phyloP scores from a whole-genome alignment of 2,888 invertebrate genomes.

The Cheilosia vernalis region DNA sequence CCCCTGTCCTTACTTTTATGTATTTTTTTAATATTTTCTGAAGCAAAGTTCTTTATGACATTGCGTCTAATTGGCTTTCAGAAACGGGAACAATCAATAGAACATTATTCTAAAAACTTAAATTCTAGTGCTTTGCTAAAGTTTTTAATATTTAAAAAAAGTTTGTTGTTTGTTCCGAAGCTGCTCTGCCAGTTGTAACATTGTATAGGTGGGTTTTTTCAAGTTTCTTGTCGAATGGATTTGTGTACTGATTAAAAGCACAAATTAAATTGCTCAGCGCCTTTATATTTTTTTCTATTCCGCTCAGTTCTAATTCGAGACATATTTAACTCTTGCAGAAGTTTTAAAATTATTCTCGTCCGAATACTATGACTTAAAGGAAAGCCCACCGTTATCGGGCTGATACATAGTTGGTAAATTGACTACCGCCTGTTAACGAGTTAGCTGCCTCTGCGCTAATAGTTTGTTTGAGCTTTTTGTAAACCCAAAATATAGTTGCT shows the following conservation, averaged over 20 bases:
- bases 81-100: background rate
- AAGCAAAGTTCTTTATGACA: constrained; percentile 8
- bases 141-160: background rate
- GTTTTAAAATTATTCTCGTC: background rate
- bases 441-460: constrained; percentile 6
- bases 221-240: background rate
- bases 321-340: background rate
- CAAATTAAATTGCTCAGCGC: background rate
- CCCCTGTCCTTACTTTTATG: too few species aligned
- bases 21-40: constrained; percentile 4
- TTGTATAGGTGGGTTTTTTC: background rate
- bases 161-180: background rate
- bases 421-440: background rate
- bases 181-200: constrained; percentile 1
- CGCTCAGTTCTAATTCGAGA: background rate
- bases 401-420: constrained; percentile 9
- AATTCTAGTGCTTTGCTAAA: background rate
- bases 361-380: background rate
- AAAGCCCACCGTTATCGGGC: constrained; percentile 24
- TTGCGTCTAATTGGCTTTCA: constrained; percentile 3
- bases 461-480: background rate
- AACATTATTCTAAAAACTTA: constrained; percentile 10
- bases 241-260: background rate
- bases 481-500: too few species aligned
- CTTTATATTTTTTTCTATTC: constrained; percentile 4